Evolutionary conservation across 2,113 vertebrate species (phyloP).

Genomic region (Cnemophilus loriae): DNA sequence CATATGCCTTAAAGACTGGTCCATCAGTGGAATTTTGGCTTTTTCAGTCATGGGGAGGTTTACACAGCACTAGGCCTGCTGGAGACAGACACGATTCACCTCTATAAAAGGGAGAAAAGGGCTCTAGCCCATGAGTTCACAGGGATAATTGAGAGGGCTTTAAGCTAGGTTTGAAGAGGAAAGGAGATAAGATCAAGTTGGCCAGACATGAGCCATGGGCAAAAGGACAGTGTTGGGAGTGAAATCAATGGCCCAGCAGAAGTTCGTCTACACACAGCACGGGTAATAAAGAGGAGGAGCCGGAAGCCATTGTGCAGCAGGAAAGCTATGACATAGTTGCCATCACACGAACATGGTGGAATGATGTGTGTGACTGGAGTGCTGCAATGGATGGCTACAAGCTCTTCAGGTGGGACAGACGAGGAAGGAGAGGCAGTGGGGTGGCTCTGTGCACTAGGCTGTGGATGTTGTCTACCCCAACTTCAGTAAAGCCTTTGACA

Average conservation of each 20-base stretch:
- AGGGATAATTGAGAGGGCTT: neutral
- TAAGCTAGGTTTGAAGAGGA: neutral
- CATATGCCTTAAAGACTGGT: neutral
- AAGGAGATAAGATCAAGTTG: neutral
- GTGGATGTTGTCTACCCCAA: neutral
- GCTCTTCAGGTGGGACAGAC: neutral
- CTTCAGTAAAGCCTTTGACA: neutral
- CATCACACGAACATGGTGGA: neutral
- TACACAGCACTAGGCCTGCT: rapidly evolving
- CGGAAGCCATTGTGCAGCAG: neutral
- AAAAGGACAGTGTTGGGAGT: neutral
- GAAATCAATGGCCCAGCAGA: neutral
- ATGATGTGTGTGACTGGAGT: neutral
- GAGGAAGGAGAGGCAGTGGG: neutral
- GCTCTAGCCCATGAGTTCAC: neutral
- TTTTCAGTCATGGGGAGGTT: neutral
- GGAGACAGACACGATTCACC: neutral
- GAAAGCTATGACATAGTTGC: rapidly evolving
- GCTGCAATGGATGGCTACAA: neutral
- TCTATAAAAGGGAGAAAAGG: neutral
- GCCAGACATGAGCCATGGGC: neutral
- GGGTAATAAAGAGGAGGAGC: too few species aligned
- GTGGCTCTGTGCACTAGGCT: neutral
- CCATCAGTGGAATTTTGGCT: rapidly evolving
- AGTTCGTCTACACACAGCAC: neutral